These are phyloP conservation scores for Melikaiella ostensackeni DNA, from an alignment of 2,888 invertebrate species.

Conservation along the genomic window DNA sequence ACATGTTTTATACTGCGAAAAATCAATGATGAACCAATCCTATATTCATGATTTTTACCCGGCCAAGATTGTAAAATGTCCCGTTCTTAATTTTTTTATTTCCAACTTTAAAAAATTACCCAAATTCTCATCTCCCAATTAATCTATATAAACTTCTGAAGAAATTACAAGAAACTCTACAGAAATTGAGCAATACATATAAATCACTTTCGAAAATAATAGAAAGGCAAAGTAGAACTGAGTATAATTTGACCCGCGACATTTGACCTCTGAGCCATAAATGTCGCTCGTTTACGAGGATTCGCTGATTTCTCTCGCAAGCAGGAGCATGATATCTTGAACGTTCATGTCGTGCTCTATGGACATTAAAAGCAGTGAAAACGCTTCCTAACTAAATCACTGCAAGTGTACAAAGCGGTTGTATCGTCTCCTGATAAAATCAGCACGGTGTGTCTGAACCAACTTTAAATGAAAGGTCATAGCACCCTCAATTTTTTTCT, in stretches of 20 bases:
- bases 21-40: too few relatives aligned
- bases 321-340: slow-evolving; percentile 16
- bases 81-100: too few relatives aligned
- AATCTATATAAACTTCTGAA: not conserved
- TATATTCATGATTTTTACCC: too few relatives aligned
- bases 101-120: too few relatives aligned
- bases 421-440: slow-evolving; percentile 30
- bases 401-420: slow-evolving; percentile 1
- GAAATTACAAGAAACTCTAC: slow-evolving; percentile 4
- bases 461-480: too few relatives aligned
- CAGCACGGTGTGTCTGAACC: too few relatives aligned
- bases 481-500: too few relatives aligned
- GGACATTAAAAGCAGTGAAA: not conserved
- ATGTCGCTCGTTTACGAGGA: slow-evolving; percentile 33
- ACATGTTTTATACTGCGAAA: too few relatives aligned
- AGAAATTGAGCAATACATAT: slow-evolving; percentile 25
- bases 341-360: not conserved
- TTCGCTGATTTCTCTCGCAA: slow-evolving; percentile 11
- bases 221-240: slow-evolving; percentile 21
- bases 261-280: slow-evolving; percentile 6
- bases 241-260: slow-evolving; percentile 31
- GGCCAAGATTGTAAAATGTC: too few relatives aligned
- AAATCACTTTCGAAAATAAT: slow-evolving; percentile 38
- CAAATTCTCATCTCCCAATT: not conserved
- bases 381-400: not conserved